Base-by-base conservation (phyloP, 2,113 vertebrate species). In the Coryphaenoides rupestris region DNA sequence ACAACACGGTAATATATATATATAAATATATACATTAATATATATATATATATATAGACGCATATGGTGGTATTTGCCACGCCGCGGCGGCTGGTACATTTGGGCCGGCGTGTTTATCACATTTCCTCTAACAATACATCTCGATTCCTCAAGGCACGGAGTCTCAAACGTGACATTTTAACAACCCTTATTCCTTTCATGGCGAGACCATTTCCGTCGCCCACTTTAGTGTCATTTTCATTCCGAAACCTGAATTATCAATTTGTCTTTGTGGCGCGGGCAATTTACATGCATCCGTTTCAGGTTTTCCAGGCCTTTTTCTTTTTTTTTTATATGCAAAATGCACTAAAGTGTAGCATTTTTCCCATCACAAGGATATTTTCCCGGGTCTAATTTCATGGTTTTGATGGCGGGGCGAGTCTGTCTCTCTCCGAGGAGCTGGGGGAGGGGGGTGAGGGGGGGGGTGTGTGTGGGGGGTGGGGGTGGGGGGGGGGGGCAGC, bases 321-420 rank as follows among this genome's bases (percentile, higher is more conserved):
- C 26, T 28, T 83, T 86, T 66, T 58, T 96, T 95, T 90, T 88
- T 94, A 95, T 98, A 98, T 98, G 96, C 96, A 95, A 96, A 98
- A 95, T 92, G 94, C 90, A 93, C 92, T 93, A 95, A 95, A 96
- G 94, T 95, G 93, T 92, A 90, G 93, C 92, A 92, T 94, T 95
- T 95, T 92, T 94, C 93, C 93, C 87, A 92, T 95, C 93, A 95
- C 95, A 94, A 95, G 94, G 95, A 96, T 95, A 95, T 97, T 97
- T 98, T 94, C 95, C 94, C 86, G 89, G 94, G 94, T 95, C 93
- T 98, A 98, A 98, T 98, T 98, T 97, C 93, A 89, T 93, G 93
- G 90, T 96, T 97, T 94, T 95, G 94, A 95, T 93, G 93, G 94
- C 86, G 93, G 94, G n/a, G 93, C 89, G 93, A 94, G 86, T 92